Base-by-base conservation (phyloP, 2,888 invertebrate species). In the Disparrhopalites patrizii region DNA sequence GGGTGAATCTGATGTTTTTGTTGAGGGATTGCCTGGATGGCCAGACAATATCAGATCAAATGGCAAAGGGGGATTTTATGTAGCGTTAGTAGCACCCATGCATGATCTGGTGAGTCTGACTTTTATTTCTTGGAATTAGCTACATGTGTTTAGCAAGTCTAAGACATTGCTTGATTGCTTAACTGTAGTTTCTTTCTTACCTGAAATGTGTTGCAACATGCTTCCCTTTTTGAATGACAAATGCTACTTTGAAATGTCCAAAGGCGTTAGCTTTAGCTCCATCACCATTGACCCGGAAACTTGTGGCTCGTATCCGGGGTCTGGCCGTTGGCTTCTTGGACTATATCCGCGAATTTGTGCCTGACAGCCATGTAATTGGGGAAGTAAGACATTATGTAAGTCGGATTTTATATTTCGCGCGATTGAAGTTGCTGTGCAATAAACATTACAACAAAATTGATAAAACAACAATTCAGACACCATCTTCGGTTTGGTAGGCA, bases 1-100 rank as follows among this genome's bases (percentile, higher is more conserved):
- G 73, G 93, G 93, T n/a, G 82, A 85, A 70, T 80, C 83, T 2
- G 93, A 94, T 78, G 81, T 90, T 1, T 93, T 96, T 76, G 81
- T 87, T 4, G 88, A 92, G 74, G 90, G 90, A 40, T 80, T 93
- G 68, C 91, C 92, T 77, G 92, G 87, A 61, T 68, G 83, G 10
- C 83, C 84, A 2, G 90, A 91, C 79, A 90, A 89, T 76, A 80
- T 87, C 36, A 78, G 81, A 50, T 76, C 78, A 1, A 80, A 80
- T 20, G 85, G 87, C 69, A 82, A 84, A 20, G 87, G 86, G 3
- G 89, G 90, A 23, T 80, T 89, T 71, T 82, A 89, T 72, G 84
- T 88, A 82, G 84, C 1, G 77, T 91, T 13, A 15, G 36, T 13
- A 10, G 36, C 36, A 36, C 13, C 36, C 13, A 36, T n/a, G n/a